Evolutionary conservation across 1,140 invertebrate genomes (phyloP).

Genomic region (Plutomurus gul): DNA sequence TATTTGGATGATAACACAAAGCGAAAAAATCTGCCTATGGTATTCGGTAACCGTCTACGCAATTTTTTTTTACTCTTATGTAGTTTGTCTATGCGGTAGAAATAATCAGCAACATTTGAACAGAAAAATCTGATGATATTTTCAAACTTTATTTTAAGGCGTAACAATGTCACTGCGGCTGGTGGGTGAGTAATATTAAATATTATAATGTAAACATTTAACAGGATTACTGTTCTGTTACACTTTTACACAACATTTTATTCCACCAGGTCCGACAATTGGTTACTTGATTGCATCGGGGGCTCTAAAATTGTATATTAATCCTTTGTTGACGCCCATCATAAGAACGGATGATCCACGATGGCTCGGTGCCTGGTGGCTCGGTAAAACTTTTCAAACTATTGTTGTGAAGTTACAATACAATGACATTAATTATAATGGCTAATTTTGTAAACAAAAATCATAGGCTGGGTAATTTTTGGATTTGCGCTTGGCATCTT

Average conservation of each 20-base stretch:
- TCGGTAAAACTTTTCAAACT: constrained; percentile 56
- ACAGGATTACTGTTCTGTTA: no score
- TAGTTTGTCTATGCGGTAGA: neutral
- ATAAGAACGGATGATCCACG: constrained; percentile 71
- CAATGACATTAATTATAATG: neutral
- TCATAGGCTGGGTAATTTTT: constrained; percentile 72
- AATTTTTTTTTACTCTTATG: neutral
- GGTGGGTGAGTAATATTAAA: no score
- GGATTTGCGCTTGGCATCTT: constrained; percentile 66
- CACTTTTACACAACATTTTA: no score
- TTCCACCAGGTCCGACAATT: constrained; percentile 73
- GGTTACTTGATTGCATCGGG: constrained; percentile 73
- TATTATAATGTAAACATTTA: no score
- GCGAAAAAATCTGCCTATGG: constrained; percentile 68
- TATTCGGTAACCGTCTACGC: constrained; percentile 60
- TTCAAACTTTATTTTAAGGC: constrained; percentile 49
- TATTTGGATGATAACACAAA: constrained; percentile 74
- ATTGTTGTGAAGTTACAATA: no score
- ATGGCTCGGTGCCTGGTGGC: constrained; percentile 79
- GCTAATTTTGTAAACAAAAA: constrained; percentile 57
- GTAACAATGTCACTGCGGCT: constrained; percentile 62
- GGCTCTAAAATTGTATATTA: constrained; percentile 71
- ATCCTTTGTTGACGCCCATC: constrained; percentile 69
- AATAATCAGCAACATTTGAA: no score
- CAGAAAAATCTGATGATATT: no score